These are phyloP conservation scores for Orthosia cruda DNA, from an alignment of 2,888 invertebrate species.

Conservation along the genomic window DNA sequence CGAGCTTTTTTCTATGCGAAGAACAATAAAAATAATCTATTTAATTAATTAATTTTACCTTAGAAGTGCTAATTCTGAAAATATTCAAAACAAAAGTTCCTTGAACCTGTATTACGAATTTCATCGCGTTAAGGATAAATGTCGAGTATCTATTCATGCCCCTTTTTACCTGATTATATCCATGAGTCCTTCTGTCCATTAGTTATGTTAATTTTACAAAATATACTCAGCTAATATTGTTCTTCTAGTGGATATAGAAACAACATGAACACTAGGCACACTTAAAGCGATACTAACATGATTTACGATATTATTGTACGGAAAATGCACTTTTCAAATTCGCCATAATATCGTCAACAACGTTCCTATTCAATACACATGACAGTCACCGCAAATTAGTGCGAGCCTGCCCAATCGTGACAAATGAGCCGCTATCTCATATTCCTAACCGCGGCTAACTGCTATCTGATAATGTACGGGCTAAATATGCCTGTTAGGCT, in stretches of 20 bases:
- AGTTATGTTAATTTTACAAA: too few relatives aligned
- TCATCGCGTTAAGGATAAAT: conserved; percentile 11
- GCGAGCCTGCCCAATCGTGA: conserved; percentile 34
- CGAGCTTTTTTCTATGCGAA: neutral
- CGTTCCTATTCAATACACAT: conserved; percentile 34
- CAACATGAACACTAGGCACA: too few relatives aligned
- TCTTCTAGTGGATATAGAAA: too few relatives aligned
- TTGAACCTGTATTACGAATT: neutral
- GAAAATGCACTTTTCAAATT: conserved; percentile 12
- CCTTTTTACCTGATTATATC: too few relatives aligned
- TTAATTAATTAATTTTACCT: conserved; percentile 1
- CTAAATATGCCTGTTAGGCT: conserved; percentile 11
- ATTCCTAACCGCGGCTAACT: conserved; percentile 27
- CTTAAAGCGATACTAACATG: neutral
- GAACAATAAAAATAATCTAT: neutral
- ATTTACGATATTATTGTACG: neutral
- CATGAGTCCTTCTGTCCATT: too few relatives aligned
- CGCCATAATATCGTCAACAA: conserved; percentile 21
- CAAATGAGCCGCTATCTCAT: conserved; percentile 44
- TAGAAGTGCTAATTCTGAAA: conserved; percentile 18
- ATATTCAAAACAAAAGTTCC: neutral
- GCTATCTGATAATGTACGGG: conserved; percentile 40
- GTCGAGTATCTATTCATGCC: too few relatives aligned
- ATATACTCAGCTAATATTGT: too few relatives aligned
- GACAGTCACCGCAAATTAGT: conserved; percentile 58